Evolutionary conservation across 1,140 invertebrate species (phyloP).

Genomic region (Trissolcus basalis): DNA sequence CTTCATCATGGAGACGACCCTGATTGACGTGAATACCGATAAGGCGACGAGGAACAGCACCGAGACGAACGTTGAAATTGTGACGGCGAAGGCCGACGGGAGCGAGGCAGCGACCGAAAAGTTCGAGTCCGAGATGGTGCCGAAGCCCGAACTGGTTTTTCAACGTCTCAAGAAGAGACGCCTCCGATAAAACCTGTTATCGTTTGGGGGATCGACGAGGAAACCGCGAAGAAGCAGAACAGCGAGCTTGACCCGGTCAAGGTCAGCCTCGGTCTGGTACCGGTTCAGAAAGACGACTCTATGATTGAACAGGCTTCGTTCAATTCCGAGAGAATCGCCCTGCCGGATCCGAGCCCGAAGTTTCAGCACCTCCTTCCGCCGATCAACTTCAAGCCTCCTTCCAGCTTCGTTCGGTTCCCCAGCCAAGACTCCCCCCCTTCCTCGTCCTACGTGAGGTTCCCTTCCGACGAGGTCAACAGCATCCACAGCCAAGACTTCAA

Average conservation of each 20-base stretch:
- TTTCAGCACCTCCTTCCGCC: conserved; percentile 13
- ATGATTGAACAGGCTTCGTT: conserved; percentile 46
- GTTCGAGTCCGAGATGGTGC: conserved; percentile 8
- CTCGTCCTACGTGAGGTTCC: conserved; percentile 64
- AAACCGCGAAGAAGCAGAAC: conserved; percentile 26
- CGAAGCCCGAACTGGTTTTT: conserved; percentile 57
- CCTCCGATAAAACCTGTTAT: conserved; percentile 20
- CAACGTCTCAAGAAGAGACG: conserved; percentile 22
- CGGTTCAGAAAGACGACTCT: conserved; percentile 28
- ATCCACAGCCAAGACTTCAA: conserved; percentile 67
- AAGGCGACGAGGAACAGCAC: conserved; percentile 49
- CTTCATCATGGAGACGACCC: conserved; percentile 65
- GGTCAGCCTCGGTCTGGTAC: conserved; percentile 29
- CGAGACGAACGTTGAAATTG: conserved; percentile 24
- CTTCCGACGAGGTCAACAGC: conserved; percentile 69
- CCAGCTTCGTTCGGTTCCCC: conserved; percentile 62
- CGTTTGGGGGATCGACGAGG: conserved; percentile 38
- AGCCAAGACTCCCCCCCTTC: conserved; percentile 33
- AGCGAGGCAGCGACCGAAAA: conserved; percentile 33
- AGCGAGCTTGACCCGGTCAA: conserved; percentile 14
- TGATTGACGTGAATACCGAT: conserved; percentile 60
- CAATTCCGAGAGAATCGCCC: conserved; percentile 30
- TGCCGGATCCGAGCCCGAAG: conserved; percentile 16
- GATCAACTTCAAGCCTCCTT: conserved; percentile 12
- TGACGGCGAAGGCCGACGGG: conserved; percentile 8